phyloP scores from a whole-genome alignment of 1,140 invertebrate species.

The Drosophila subobscura region DNA sequence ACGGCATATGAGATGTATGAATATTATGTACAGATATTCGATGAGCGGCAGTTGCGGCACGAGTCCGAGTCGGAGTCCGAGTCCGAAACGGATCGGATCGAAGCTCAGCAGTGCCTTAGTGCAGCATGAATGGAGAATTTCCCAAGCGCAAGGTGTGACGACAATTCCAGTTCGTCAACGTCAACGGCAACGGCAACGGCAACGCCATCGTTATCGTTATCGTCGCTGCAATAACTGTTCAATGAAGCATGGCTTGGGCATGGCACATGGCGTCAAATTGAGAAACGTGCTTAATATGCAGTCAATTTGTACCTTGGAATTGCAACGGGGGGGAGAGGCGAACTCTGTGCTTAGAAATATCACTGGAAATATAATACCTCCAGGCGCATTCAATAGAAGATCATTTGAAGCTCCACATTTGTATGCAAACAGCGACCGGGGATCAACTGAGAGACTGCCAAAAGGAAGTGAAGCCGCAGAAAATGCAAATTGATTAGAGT shows the following conservation, averaged over 20 bases:
- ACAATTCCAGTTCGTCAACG: constrained; percentile 20
- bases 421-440: constrained; percentile 34
- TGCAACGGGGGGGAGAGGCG: neutral
- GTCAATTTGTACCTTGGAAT: constrained; percentile 11
- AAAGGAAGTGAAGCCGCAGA: constrained; percentile 49
- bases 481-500: constrained; percentile 47
- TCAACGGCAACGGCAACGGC: no score
- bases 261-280: constrained; percentile 39
- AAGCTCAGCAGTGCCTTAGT: constrained; percentile 8
- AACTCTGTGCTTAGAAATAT: neutral
- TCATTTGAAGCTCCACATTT: constrained; percentile 48
- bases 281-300: constrained; percentile 39
- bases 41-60: constrained; percentile 17
- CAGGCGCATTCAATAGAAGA: constrained; percentile 33
- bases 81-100: constrained; percentile 7
- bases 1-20: constrained; percentile 5
- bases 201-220: constrained; percentile 17
- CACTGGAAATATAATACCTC: constrained; percentile 30
- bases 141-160: constrained; percentile 24
- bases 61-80: constrained; percentile 24
- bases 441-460: constrained; percentile 28
- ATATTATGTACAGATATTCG: constrained; percentile 1
- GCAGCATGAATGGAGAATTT: constrained; percentile 27
- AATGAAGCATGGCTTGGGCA: constrained; percentile 36
- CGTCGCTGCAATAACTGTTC: constrained; percentile 6